Percentiles rank a stretch among this genome's conserved stretches.
These are phyloP conservation scores for Phataginus tetradactyla DNA, from an alignment of 2,797 vertebrate genomes.

Conservation along the genomic window DNA sequence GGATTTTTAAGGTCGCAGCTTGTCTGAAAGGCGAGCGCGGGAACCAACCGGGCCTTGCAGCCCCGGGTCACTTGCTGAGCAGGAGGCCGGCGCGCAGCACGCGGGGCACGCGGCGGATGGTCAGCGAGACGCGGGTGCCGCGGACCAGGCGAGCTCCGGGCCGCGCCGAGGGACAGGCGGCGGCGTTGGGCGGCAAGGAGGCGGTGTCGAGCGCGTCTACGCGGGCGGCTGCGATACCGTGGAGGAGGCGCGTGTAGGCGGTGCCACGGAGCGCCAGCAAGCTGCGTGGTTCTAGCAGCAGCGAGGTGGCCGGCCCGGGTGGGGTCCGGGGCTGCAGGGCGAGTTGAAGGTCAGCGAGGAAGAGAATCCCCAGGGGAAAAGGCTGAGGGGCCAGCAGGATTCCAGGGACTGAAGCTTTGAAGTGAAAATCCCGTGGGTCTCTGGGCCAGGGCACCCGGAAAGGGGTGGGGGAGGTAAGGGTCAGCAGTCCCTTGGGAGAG, in stretches of 20 bases:
- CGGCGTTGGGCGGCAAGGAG: constrained; percentile 87
- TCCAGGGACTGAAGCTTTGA: not conserved
- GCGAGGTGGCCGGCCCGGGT: constrained; percentile 86
- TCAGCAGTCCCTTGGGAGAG: not conserved
- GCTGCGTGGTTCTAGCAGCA: constrained; percentile 91
- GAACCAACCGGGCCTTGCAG: not conserved
- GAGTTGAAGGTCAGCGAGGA: not conserved
- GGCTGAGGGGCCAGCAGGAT: not conserved
- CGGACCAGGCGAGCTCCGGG: constrained; percentile 86
- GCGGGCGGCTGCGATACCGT: constrained; percentile 86
- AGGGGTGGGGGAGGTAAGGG: no score
- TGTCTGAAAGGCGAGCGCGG: not conserved
- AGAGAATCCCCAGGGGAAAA: not conserved
- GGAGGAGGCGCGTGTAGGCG: constrained; percentile 90
- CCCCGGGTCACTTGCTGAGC: constrained; percentile 85
- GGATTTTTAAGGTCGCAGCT: not conserved
- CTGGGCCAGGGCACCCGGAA: not conserved
- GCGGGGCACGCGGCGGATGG: constrained; percentile 92
- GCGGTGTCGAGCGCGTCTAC: constrained; percentile 84
- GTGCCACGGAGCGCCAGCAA: constrained; percentile 91
- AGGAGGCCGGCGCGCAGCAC: constrained; percentile 89
- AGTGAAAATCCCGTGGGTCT: not conserved
- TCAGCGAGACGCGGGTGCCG: constrained; percentile 91
- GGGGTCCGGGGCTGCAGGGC: constrained; percentile 77
- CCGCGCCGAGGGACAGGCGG: constrained; percentile 55